A percentile compares a stretch with the other conserved stretches of the same genome.
phyloP scores from a whole-genome alignment of 2,797 vertebrate genomes.

The Anguilla pacifica region DNA sequence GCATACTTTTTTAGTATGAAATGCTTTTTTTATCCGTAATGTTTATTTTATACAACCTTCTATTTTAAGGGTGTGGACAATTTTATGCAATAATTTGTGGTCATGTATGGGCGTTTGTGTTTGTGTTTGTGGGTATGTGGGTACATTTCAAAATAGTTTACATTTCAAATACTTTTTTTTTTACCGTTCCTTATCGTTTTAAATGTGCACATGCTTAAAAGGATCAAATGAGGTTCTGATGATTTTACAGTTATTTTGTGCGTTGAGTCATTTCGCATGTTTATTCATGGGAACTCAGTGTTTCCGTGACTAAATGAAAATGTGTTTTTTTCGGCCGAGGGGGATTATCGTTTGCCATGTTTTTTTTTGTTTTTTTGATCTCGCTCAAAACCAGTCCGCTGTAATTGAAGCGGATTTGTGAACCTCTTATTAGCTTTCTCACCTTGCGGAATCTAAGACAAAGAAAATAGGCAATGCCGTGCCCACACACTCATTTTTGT shows the following conservation, averaged over 20 bases:
- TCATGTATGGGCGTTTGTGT: neutral
- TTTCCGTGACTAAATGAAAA: slow-evolving; percentile 15
- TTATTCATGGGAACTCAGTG: neutral
- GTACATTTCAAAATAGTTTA: neutral
- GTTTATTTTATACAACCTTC: too few species aligned
- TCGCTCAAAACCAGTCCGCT: neutral
- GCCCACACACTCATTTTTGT: neutral
- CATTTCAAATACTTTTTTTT: neutral
- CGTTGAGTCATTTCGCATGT: slow-evolving; percentile 2
- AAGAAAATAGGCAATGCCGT: neutral
- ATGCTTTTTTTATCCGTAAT: too few species aligned
- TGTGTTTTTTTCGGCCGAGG: neutral
- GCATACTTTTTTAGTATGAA: too few species aligned
- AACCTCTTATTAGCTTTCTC: slow-evolving; percentile 4
- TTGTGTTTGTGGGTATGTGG: neutral
- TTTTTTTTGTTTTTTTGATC: neutral
- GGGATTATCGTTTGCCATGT: neutral
- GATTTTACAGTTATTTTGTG: neutral
- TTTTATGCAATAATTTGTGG: neutral
- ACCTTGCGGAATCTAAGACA: neutral
- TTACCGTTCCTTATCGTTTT: neutral
- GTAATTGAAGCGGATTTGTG: slow-evolving; percentile 6
- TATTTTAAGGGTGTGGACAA: too few species aligned
- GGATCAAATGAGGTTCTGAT: neutral
- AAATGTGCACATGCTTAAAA: neutral